Evolutionary conservation across 53 echinoderm and acorn worm genomes (phyloP).

Genomic region (Glandiceps talaboti): DNA sequence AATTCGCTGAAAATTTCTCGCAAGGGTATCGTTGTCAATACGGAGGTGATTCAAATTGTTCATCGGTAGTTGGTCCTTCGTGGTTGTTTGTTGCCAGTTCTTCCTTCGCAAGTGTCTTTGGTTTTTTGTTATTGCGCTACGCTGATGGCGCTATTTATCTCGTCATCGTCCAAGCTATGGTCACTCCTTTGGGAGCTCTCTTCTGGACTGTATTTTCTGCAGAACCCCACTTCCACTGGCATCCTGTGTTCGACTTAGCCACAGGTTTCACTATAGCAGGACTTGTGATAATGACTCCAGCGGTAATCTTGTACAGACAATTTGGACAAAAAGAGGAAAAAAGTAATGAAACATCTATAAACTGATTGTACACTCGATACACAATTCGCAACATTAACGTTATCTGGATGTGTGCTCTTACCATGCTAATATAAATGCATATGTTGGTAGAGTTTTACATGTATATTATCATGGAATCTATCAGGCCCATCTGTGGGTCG

Average conservation of each 20-base stretch:
- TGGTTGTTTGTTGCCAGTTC: constrained; percentile 59
- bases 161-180: constrained; percentile 72
- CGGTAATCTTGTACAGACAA: constrained; percentile 76
- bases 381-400: too few species aligned
- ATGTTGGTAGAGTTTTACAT: too few species aligned
- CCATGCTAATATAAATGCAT: too few species aligned
- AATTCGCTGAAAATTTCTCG: too few species aligned
- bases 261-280: constrained; percentile 57
- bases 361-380: too few species aligned
- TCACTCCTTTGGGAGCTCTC: constrained; percentile 68
- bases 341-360: too few species aligned
- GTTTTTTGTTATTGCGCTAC: constrained; percentile 66
- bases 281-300: constrained; percentile 62
- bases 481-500: too few species aligned
- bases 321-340: constrained; percentile 54
- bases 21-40: constrained; percentile 64
- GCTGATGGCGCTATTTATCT: constrained; percentile 83
- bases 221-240: constrained; percentile 43
- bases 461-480: too few species aligned
- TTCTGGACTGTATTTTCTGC: constrained; percentile 74
- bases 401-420: too few species aligned
- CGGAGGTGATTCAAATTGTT: constrained; percentile 30
- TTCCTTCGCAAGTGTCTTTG: constrained; percentile 67
- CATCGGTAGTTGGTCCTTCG: constrained; percentile 42
- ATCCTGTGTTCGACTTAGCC: constrained; percentile 53